Conservation (phyloP, 2,888 invertebrate species). For the Ptychoptera contaminata region DNA sequence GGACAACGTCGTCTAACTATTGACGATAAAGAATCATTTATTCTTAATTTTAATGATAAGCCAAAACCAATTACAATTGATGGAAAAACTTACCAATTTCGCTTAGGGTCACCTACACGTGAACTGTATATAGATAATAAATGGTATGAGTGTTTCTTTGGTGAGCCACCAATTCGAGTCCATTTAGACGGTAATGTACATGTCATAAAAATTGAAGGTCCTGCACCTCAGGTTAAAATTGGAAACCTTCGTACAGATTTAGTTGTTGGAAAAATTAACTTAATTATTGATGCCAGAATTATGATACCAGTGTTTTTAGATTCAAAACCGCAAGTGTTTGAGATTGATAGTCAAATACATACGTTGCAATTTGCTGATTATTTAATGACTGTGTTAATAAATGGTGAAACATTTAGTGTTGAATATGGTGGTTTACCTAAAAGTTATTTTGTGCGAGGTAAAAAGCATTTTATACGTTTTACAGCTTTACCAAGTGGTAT, state of each 20-base stretch:
- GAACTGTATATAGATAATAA: slow-evolving; percentile 80
- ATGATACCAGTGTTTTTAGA: slow-evolving; percentile 71
- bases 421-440: slow-evolving; percentile 75
- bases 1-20: slow-evolving; percentile 59
- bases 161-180: slow-evolving; percentile 68
- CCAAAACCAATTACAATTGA: slow-evolving; percentile 60
- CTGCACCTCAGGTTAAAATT: slow-evolving; percentile 86
- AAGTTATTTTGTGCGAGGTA: slow-evolving; percentile 55
- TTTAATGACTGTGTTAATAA: slow-evolving; percentile 57
- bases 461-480: slow-evolving; percentile 67
- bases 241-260: slow-evolving; percentile 68
- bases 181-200: slow-evolving; percentile 65
- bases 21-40: slow-evolving; percentile 56
- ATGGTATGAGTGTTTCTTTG: slow-evolving; percentile 87
- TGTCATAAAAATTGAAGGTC: slow-evolving; percentile 70
- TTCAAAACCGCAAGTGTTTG: slow-evolving; percentile 65
- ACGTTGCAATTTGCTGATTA: slow-evolving; percentile 68
- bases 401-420: slow-evolving; percentile 60
- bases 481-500: slow-evolving; percentile 60
- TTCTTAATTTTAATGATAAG: slow-evolving; percentile 46
- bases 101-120: slow-evolving; percentile 81
- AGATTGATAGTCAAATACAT: slow-evolving; percentile 52
- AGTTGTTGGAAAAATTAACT: slow-evolving; percentile 67
- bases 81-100: slow-evolving; percentile 57
- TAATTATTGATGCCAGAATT: slow-evolving; percentile 65